Evolutionary conservation across 2,113 vertebrate genomes (phyloP).

Genomic region (Taurulus bubalis): DNA sequence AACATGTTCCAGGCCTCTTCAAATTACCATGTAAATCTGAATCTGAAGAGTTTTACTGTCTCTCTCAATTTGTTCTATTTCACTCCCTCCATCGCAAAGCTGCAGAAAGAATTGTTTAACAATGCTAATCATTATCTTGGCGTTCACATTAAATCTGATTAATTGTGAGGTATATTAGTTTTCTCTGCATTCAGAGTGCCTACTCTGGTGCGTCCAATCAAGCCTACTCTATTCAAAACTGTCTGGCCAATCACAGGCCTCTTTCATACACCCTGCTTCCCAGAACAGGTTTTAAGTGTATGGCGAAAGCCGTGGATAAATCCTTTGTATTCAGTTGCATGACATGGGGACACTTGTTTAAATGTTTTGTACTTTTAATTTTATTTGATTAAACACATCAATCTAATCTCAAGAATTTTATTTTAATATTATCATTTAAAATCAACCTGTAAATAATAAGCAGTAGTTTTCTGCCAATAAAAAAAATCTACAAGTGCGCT

Average conservation of each 20-base stretch:
- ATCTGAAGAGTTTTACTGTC: not conserved
- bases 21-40: constrained; percentile 9
- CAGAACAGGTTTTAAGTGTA: not conserved
- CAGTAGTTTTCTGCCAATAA: not conserved
- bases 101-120: not conserved
- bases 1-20: constrained; percentile 25
- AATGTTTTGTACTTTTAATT: not conserved
- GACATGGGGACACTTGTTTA: not conserved
- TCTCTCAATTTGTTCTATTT: not conserved
- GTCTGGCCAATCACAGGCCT: not conserved
- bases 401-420: not conserved
- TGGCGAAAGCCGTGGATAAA: not conserved
- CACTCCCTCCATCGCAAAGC: not conserved
- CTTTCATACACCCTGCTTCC: not conserved
- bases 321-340: not conserved
- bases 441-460: not conserved
- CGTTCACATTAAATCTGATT: not conserved
- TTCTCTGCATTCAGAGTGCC: not conserved
- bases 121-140: not conserved
- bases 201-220: not conserved
- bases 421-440: not conserved
- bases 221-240: not conserved
- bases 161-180: not conserved
- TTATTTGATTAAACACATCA: not conserved
- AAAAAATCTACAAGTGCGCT: not conserved